Percentiles rank a stretch among this genome's conserved stretches.
Conservation (phyloP, 2,113 vertebrate species). For the Antechinus flavipes region DNA sequence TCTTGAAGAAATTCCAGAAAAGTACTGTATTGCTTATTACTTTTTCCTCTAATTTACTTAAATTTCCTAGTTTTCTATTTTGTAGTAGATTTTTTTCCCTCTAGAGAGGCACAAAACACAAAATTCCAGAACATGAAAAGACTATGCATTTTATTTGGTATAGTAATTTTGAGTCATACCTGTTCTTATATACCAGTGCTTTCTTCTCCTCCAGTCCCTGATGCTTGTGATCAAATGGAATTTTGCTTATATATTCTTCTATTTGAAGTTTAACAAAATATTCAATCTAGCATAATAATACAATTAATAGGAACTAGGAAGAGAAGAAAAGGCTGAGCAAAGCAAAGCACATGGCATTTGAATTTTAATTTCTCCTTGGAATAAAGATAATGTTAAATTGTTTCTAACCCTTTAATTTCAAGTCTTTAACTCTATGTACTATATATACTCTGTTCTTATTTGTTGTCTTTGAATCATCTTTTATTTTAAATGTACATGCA, state of each 20-base stretch:
- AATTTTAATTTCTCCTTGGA: background rate
- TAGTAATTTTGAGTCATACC: background rate
- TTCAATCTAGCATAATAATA: background rate
- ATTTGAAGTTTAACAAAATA: background rate
- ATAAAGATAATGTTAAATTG: background rate
- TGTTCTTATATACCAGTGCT: background rate
- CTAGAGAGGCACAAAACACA: background rate
- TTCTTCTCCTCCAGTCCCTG: conserved; percentile 5
- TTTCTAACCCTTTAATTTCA: background rate
- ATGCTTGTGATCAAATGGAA: background rate
- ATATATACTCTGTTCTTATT: background rate
- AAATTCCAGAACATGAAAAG: background rate
- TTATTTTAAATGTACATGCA: background rate
- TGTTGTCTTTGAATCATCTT: background rate
- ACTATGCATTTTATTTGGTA: background rate
- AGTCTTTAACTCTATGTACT: background rate
- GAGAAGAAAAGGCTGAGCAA: background rate
- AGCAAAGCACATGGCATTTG: background rate
- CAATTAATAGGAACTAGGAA: background rate
- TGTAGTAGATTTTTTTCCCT: background rate
- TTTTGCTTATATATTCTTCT: background rate
- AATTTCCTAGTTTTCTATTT: background rate
- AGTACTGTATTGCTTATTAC: background rate
- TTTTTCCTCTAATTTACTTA: background rate
- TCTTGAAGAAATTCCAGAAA: background rate